Base-by-base conservation (phyloP, 2,888 invertebrate genomes). In the Plebejus melissa region DNA sequence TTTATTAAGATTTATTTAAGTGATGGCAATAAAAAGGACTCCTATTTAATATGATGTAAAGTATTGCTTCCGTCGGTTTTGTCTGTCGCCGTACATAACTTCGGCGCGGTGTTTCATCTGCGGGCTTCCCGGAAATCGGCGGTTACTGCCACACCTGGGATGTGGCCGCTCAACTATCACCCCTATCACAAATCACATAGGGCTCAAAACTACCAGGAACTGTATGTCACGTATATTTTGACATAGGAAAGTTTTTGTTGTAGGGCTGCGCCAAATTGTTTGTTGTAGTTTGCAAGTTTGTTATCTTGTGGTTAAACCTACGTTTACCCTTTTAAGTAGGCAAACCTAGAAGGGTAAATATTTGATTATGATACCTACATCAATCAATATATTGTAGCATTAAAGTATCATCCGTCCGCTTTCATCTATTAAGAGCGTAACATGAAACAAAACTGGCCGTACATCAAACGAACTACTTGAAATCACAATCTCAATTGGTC, bases 61-160 rank as follows among this genome's bases (percentile, higher is more conserved):
- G 38, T 41, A 70, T 69, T 38, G 41, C 70, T n/a, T 70, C 70
- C 70, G 70, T 41, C 22, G 69, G 9, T 70, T 70, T 5, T 38
- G 16, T n/a, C 32, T 69, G 50, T 71, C 50, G 72, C 16, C 22
- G 16, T 71, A 54, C 50, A 72, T 72, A 54, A 72, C n/a, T 50
- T 50, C 72, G 50, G 54, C 32, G 54, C 72, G 11, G 46, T 54
- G 28, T 72, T 54, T 72, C 72, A 32, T 72, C 72, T 54, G 41
- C 71, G 41, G 41, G 46, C 70, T 28, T 71, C 71, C 50, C 72
- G 72, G 72, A 72, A 46, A 72, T 50, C 50, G 50, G 72, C 54
- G 50, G 72, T 72, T 72, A 72, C 22, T 41, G 38, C 13, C 28
- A 41, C 46, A 71, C 72, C 50, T 72, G 72, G 50, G 72, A 72